Percentiles rank a stretch among this genome's conserved stretches.
phyloP scores from a whole-genome alignment of 2,888 invertebrate genomes.

The Andrena chrysosceles region DNA sequence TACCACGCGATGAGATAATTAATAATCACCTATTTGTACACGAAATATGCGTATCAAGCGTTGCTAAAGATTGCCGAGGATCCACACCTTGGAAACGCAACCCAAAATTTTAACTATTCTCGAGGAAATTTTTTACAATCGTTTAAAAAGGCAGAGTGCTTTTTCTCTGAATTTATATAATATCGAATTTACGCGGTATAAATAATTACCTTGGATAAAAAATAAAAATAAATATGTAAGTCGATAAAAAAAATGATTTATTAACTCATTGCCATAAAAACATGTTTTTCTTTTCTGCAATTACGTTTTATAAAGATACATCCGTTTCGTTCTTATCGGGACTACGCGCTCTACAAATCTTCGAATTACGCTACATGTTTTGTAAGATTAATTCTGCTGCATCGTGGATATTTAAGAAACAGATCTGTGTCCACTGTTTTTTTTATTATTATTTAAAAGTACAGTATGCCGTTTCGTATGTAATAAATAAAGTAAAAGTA shows the following conservation, averaged over 20 bases:
- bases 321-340: conserved; percentile 1
- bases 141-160: no score
- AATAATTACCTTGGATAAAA: neutral
- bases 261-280: conserved; percentile 51
- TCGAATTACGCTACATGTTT: neutral
- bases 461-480: conserved; percentile 13
- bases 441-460: conserved; percentile 24
- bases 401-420: neutral
- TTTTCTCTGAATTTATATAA: neutral
- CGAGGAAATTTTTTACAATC: no score
- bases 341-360: conserved; percentile 14
- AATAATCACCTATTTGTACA: no score
- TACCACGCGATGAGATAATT: no score
- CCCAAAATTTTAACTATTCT: no score
- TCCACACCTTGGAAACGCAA: no score
- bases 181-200: neutral
- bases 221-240: conserved; percentile 11
- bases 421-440: neutral
- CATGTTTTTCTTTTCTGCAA: conserved; percentile 2
- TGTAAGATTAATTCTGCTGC: conserved; percentile 1
- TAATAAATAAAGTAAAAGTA: conserved; percentile 9
- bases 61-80: no score
- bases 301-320: conserved; percentile 9
- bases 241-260: conserved; percentile 47
- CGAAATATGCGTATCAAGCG: no score